Conservation (phyloP, 2,113 vertebrate genomes). For the human region DNA sequence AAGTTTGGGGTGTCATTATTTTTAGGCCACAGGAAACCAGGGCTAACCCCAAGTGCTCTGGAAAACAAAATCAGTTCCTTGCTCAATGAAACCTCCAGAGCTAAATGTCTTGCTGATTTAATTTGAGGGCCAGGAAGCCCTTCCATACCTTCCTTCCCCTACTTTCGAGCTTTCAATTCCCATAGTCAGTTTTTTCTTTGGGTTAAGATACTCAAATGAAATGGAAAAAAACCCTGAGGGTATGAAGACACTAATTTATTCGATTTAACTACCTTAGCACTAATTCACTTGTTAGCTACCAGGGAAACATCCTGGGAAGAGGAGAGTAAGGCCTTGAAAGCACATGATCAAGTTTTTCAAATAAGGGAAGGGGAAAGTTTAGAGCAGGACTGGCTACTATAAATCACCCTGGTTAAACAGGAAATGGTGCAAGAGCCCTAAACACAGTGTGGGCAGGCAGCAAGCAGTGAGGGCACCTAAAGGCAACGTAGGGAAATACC, state of each 20-base stretch:
- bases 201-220: constrained; percentile 17
- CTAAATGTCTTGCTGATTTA: constrained; percentile 35
- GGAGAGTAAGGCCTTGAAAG: background rate
- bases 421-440: background rate
- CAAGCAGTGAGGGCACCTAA: background rate
- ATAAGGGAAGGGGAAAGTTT: background rate
- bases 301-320: background rate
- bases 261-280: constrained; percentile 34
- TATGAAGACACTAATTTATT: constrained; percentile 36
- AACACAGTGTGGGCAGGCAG: background rate
- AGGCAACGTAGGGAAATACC: background rate
- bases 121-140: background rate
- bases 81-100: constrained; percentile 2
- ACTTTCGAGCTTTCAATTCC: constrained; percentile 41
- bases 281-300: background rate
- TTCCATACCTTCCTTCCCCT: background rate
- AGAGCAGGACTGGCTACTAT: background rate
- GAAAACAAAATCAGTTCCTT: background rate
- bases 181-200: background rate
- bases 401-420: background rate
- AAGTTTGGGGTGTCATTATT: constrained; percentile 1
- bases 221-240: background rate
- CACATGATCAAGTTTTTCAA: background rate
- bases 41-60: background rate
- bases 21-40: background rate